Conservation (phyloP, 2,888 invertebrate genomes). For the Drepana falcataria region DNA sequence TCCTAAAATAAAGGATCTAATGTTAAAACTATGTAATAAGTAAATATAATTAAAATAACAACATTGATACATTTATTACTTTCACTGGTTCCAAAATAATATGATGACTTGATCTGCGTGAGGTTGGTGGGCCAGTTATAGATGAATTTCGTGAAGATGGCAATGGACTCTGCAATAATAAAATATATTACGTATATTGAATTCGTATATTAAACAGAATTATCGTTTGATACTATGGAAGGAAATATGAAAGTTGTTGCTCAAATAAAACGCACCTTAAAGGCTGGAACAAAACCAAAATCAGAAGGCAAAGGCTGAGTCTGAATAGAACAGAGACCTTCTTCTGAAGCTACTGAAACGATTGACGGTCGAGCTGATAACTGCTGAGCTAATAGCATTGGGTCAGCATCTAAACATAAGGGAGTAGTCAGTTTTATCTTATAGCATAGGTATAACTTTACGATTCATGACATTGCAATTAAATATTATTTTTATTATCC, state of each 20-base stretch:
- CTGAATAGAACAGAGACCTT: constrained; percentile 57
- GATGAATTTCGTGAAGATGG: constrained; percentile 62
- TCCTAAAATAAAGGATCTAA: constrained; percentile 49
- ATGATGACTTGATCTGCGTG: constrained; percentile 69
- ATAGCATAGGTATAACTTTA: too few relatives aligned
- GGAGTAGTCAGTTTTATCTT: too few relatives aligned
- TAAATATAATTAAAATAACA: background rate
- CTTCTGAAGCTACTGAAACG: constrained; percentile 70
- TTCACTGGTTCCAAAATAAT: constrained; percentile 58
- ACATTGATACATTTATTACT: constrained; percentile 26
- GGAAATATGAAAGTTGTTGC: background rate
- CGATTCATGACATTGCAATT: too few relatives aligned
- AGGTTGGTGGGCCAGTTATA: constrained; percentile 64
- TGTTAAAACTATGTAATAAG: background rate
- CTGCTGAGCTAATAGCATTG: constrained; percentile 67
- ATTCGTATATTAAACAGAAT: too few relatives aligned
- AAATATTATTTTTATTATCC: too few relatives aligned
- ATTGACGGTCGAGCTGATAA: constrained; percentile 72
- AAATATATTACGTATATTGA: background rate
- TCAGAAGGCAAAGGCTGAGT: constrained; percentile 67
- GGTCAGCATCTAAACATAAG: constrained; percentile 70
- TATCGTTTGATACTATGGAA: too few relatives aligned
- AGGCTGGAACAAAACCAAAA: constrained; percentile 66
- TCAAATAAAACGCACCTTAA: constrained; percentile 39
- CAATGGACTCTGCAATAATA: constrained; percentile 48